Base-by-base conservation (phyloP, 2,888 invertebrate species). In the Brachyptera putata region DNA sequence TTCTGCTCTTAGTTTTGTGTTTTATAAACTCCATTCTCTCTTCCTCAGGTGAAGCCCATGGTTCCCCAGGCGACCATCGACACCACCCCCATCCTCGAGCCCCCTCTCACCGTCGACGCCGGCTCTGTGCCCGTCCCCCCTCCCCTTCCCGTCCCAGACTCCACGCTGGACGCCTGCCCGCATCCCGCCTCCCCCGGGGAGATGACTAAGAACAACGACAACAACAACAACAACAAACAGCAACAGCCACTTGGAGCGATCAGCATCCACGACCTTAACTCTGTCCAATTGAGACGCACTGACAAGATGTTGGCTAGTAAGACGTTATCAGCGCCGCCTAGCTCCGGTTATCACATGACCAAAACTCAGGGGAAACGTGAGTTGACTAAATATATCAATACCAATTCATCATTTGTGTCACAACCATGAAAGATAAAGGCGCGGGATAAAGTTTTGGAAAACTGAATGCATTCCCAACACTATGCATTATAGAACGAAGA, bases 191-290 rank as follows among this genome's bases (percentile, higher is more conserved):
- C 50, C 16, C 26, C 14, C 16, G 50, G 50, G 2, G 50, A 50
- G 34, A 30, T 14, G 11, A 39, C 41, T 4, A 39, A 39, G 41
- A 39, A 39, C n/a, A 39, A 39, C n/a, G 48, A 9, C 37, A 16
- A n/a, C 16, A 16, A 3, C 26, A 30, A n/a, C n/a, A 18, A 14
- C 34, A 34, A 34, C 53, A 83, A 82, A 66, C 79, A 78, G 57
- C 81, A 81, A 64, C 91, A 91, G 71, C 91, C 91, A 0, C 76
- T 92, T n/a, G 89, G 90, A 0, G 86, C 90, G 57, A 93, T 93
- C 73, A 91, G 91, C 72, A 89, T 87, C 70, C 91, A 91, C 66
- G 92, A 94, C 70, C 80, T 94, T 26, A 87, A 89, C 68, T 88
- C 91, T 63, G 92, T 94, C 0, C 87, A 88, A 74, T 74, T 89